These are phyloP conservation scores for Nestor notabilis DNA, from an alignment of 2,113 vertebrate species.

Conservation along the genomic window DNA sequence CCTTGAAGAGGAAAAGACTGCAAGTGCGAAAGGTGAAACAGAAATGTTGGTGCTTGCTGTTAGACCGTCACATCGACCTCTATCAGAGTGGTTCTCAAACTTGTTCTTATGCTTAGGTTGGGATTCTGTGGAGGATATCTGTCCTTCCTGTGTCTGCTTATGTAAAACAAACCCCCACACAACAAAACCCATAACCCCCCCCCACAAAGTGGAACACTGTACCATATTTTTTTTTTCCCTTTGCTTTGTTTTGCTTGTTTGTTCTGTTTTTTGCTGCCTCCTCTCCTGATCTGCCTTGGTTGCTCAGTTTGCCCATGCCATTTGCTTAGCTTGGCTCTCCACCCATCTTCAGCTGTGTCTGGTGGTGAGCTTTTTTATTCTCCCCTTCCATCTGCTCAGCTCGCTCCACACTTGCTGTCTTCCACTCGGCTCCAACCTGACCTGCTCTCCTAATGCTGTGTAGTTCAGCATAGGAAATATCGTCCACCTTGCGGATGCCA, in stretches of 20 bases:
- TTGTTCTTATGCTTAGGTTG: slow-evolving; percentile 25
- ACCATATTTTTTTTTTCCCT: background rate
- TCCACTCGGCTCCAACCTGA: background rate
- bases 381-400: slow-evolving; percentile 14
- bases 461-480: background rate
- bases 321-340: slow-evolving; percentile 39
- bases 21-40: slow-evolving; percentile 35
- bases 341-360: background rate
- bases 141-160: slow-evolving; percentile 25
- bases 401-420: background rate
- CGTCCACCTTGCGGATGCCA: background rate
- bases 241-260: slow-evolving; percentile 20
- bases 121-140: slow-evolving; percentile 21
- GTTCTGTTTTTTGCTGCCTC: slow-evolving; percentile 10
- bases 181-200: background rate
- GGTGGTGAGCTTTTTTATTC: background rate
- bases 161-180: background rate
- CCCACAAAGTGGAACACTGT: background rate
- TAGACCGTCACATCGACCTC: slow-evolving; percentile 34
- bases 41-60: slow-evolving; percentile 18
- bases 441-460: background rate
- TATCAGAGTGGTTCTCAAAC: slow-evolving; percentile 67
- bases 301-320: background rate
- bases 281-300: background rate
- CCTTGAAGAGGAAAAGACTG: slow-evolving; percentile 42